Evolutionary conservation across 2,113 vertebrate genomes (phyloP), one percentile per base, ranked within the genome.

Genomic region (Mustelus asterias): DNA sequence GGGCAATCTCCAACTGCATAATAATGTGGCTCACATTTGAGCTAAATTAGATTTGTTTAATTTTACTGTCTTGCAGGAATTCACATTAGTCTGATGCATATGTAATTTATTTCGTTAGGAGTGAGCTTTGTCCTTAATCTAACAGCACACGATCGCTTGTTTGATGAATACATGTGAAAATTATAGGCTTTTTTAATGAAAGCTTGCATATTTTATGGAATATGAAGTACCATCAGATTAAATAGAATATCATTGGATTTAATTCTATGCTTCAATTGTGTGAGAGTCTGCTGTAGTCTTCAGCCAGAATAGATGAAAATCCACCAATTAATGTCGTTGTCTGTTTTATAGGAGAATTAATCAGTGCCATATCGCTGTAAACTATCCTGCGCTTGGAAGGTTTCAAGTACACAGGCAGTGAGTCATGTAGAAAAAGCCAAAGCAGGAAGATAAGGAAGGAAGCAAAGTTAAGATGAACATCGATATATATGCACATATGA

Each of bases 21-120:
- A 70, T 72, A 95, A 95, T 76, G 94, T 54, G 67, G 44, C 41
- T 95, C 94, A 54, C 69, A 44, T 95, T 95, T 72, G 72, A 95
- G 33, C 94, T 95, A 48, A 54, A 72, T 95, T 72, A 72, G 41
- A 95, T 95, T 95, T 95, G 69, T 41, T 76, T 95, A 70, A 95
- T 95, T 70, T 95, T 95, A 72, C 94, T 63, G 69, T 72, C 94
- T 95, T 95, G 11, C 63, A 95, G 67, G 29, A 95, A 95, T 93
- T 93, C 11, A 90, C 54, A 60, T 90, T 60, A 90, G 9, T 89
- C n/a, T 69, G 65, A 95, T 95, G 26, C 69, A 72, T 54, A 95
- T 76, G 44, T 44, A 72, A 95, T 72, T 70, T 76, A 26, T 76
- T 93, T 33, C 22, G 94, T 48, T 54, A 8, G 26, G 33, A 95